These are phyloP conservation scores for Panzeria rudis DNA, from an alignment of 2,888 invertebrate genomes.

Conservation along the genomic window DNA sequence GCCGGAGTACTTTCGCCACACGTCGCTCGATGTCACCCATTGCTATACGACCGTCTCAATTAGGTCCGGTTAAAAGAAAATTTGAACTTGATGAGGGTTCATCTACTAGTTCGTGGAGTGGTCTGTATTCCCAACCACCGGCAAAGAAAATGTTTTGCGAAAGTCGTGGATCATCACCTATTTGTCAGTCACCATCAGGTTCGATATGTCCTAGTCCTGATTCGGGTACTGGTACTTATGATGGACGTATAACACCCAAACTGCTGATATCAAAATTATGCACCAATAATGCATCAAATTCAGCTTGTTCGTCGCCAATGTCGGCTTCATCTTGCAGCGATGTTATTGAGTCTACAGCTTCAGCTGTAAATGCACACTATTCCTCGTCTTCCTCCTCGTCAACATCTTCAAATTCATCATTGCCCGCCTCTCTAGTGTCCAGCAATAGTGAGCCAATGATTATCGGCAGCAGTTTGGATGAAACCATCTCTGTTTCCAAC, in stretches of 20 bases:
- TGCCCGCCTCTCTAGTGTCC: slow-evolving; percentile 71
- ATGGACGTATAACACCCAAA: slow-evolving; percentile 84
- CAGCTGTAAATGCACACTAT: slow-evolving; percentile 69
- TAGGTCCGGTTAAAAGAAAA: slow-evolving; percentile 87
- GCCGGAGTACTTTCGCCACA: slow-evolving; percentile 89
- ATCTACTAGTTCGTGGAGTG: slow-evolving; percentile 79
- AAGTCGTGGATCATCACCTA: slow-evolving; percentile 83
- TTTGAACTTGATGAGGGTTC: slow-evolving; percentile 82
- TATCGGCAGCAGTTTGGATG: slow-evolving; percentile 77
- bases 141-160: slow-evolving; percentile 81
- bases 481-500: slow-evolving; percentile 77
- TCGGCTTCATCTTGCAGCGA: slow-evolving; percentile 80
- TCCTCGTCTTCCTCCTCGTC: slow-evolving; percentile 75
- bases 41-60: slow-evolving; percentile 90
- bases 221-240: slow-evolving; percentile 83
- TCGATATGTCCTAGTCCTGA: slow-evolving; percentile 83
- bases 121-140: slow-evolving; percentile 82
- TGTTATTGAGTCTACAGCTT: slow-evolving; percentile 64
- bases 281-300: slow-evolving; percentile 79
- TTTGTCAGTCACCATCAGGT: slow-evolving; percentile 83
- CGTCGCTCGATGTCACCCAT: slow-evolving; percentile 95
- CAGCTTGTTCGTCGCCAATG: slow-evolving; percentile 82
- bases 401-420: slow-evolving; percentile 71
- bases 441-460: slow-evolving; percentile 80
- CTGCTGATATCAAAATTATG: slow-evolving; percentile 82